Percentiles rank a stretch among this genome's conserved stretches.
Conservation (phyloP, 2,113 vertebrate genomes). For the Syrmaticus mikado region DNA sequence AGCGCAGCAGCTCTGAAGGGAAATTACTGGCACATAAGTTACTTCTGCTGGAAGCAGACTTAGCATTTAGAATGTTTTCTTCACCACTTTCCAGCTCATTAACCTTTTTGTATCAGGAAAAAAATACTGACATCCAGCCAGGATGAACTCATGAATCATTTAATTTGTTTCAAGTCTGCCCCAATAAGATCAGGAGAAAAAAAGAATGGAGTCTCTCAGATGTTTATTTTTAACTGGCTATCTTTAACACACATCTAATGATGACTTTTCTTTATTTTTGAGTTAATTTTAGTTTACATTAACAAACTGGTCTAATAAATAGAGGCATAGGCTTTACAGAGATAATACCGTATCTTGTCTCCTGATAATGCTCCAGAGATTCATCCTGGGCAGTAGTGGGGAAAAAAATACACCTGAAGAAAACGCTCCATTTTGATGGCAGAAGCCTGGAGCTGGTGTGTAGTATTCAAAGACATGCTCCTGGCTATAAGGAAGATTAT, state of each 20-base stretch:
- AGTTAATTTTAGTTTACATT: neutral
- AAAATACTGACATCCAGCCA: conserved; percentile 58
- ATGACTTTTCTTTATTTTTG: conserved; percentile 28
- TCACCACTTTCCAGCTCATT: conserved; percentile 38
- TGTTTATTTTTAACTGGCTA: conserved; percentile 10
- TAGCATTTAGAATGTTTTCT: conserved; percentile 34
- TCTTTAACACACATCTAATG: neutral
- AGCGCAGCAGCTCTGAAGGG: neutral
- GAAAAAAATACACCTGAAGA: neutral
- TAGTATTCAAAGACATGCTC: neutral
- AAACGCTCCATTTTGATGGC: neutral
- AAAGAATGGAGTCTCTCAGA: conserved; percentile 10
- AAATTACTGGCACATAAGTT: neutral
- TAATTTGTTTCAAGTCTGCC: conserved; percentile 65
- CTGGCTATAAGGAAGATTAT: neutral
- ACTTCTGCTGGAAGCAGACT: conserved; percentile 37
- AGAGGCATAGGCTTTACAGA: neutral
- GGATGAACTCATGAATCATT: conserved; percentile 56
- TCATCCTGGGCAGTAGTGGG: neutral
- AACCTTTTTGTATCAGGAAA: conserved; percentile 43
- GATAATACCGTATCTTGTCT: neutral
- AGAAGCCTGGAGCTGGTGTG: neutral
- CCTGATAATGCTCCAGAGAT: neutral
- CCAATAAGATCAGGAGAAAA: conserved; percentile 40
- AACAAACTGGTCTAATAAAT: neutral